Base-by-base conservation (phyloP, 2,797 vertebrate genomes). In the Parambassis ranga region DNA sequence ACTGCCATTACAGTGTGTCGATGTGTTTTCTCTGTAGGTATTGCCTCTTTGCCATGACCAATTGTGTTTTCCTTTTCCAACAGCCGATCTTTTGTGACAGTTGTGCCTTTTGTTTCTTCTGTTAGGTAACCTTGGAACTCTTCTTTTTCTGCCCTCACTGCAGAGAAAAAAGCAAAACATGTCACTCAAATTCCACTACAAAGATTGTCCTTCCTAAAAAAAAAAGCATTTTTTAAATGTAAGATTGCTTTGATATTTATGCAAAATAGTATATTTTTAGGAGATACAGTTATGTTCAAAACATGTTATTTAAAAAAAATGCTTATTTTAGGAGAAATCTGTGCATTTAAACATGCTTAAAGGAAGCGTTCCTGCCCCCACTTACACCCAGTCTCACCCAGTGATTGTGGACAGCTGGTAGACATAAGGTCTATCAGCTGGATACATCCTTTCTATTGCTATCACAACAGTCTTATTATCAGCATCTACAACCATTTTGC, bases 11-110 rank as follows among this genome's bases (percentile, higher is more conserved):
- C 48, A 23, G 44, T 51, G 52, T 63, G 71, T 60, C 4, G 42
- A 75, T 49, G 24, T 38, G 43, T 56, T 36, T 65, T 78, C 65
- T 86, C 76, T 46, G 49, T 65, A 60, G 64, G 58, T 71, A 35
- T 44, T 77, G 78, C 61, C 27, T 57, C 65, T 43, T 59, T 53
- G 56, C 71, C 70, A 59, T 57, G 61, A 78, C 52, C 42, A n/a
- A 24, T 66, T 46, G 33, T 35, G 48, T 75, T 82, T 57, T 75
- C 58, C 37, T 72, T 59, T 61, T 68, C 71, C 24, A 61, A 71
- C 47, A 73, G 72, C 46, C 36, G 32, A 73, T 82, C 69, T 67
- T 75, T 80, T 63, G 37, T 78, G 71, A 80, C 73, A 81, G 51
- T 63, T 38, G n/a, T 65, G 71, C 44, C 59, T 83, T 70, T 62